A percentile compares a stretch with the other conserved stretches of the same genome.
These are phyloP conservation scores for Lepidocolaptes lacrymiger DNA, from an alignment of 2,797 vertebrate genomes.

Conservation along the genomic window DNA sequence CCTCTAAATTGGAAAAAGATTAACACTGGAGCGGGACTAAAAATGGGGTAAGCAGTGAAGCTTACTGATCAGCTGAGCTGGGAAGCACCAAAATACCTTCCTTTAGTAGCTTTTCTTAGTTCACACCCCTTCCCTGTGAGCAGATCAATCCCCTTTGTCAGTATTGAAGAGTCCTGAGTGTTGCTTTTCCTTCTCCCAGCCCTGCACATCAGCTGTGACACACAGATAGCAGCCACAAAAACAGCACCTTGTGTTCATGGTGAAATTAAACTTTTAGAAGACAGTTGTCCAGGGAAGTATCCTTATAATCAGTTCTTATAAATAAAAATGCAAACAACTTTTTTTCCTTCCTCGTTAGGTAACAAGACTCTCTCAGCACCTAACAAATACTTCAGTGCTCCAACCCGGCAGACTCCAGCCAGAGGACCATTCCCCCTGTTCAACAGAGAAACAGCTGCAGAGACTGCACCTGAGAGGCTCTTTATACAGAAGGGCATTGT, in stretches of 20 bases:
- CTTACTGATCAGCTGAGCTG: neutral
- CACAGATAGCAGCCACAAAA: fast-evolving
- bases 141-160: neutral
- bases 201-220: neutral
- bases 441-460: neutral
- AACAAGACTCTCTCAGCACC: neutral
- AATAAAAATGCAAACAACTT: neutral
- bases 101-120: neutral
- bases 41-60: neutral
- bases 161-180: fast-evolving
- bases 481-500: neutral
- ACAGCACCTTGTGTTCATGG: neutral
- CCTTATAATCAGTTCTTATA: neutral
- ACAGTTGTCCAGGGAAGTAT: neutral
- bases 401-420: neutral
- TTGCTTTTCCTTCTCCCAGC: neutral
- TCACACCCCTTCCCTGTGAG: neutral
- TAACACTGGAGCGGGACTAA: neutral
- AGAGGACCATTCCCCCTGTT: neutral
- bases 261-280: neutral
- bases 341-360: neutral
- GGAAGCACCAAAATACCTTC: neutral
- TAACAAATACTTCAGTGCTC: neutral
- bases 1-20: neutral
- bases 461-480: neutral